These are phyloP conservation scores for Hirtodrosophila histrioides DNA, from an alignment of 2,888 invertebrate species.

Conservation along the genomic window DNA sequence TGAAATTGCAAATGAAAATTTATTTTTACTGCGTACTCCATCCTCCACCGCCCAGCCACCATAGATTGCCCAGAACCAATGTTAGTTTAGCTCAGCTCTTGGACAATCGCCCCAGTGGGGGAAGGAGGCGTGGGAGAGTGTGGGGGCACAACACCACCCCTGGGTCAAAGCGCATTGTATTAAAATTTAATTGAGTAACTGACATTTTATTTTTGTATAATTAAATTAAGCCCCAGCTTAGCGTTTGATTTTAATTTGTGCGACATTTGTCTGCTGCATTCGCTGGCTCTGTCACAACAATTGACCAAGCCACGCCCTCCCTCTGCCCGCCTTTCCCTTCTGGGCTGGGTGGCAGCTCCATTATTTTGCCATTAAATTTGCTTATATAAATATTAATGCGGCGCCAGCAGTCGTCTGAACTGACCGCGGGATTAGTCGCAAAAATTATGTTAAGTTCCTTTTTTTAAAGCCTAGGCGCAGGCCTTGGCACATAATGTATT, in stretches of 20 bases:
- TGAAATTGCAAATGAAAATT: slow-evolving; percentile 84
- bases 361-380: slow-evolving; percentile 75
- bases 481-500: slow-evolving; percentile 68
- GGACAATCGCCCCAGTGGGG: slow-evolving; percentile 12
- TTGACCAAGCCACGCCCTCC: slow-evolving; percentile 23
- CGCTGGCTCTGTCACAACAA: slow-evolving; percentile 51
- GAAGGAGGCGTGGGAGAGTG: neutral
- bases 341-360: slow-evolving; percentile 27
- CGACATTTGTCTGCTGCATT: slow-evolving; percentile 68
- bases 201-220: slow-evolving; percentile 84
- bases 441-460: slow-evolving; percentile 73
- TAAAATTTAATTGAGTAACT: slow-evolving; percentile 84
- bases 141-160: slow-evolving; percentile 3
- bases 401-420: slow-evolving; percentile 30
- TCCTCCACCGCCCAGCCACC: neutral
- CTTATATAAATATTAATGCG: slow-evolving; percentile 77
- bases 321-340: no score
- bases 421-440: slow-evolving; percentile 71
- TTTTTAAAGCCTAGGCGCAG: slow-evolving; percentile 51
- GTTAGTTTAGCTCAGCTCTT: slow-evolving; percentile 71
- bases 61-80: slow-evolving; percentile 32
- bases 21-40: slow-evolving; percentile 77
- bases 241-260: slow-evolving; percentile 84
- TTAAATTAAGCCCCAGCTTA: slow-evolving; percentile 83
- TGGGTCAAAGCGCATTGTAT: slow-evolving; percentile 69